These are phyloP conservation scores for Trilocha varians DNA, from an alignment of 2,888 invertebrate species.

Conservation along the genomic window DNA sequence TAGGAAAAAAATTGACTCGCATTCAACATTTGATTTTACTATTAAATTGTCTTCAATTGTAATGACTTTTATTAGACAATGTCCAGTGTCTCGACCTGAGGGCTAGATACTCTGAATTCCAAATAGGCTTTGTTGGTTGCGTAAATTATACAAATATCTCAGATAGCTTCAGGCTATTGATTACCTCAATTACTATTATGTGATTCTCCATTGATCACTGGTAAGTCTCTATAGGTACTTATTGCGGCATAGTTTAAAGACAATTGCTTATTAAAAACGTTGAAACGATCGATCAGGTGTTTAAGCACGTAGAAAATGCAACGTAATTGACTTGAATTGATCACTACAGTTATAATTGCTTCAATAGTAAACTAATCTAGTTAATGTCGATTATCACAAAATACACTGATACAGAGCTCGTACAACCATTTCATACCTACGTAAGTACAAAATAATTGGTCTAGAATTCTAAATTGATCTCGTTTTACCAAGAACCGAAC, in stretches of 20 bases:
- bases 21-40: too few species aligned
- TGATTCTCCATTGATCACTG: neutral
- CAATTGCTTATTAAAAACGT: neutral
- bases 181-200: neutral
- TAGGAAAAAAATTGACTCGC: too few species aligned
- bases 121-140: constrained; percentile 19
- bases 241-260: too few species aligned
- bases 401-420: neutral
- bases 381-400: neutral
- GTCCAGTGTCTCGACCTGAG: constrained; percentile 16
- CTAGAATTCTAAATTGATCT: constrained; percentile 2
- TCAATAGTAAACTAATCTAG: neutral
- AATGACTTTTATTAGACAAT: constrained; percentile 22
- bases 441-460: constrained; percentile 1
- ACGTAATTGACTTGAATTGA: neutral
- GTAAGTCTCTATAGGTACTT: too few species aligned
- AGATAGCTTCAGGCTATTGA: constrained; percentile 9
- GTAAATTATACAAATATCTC: constrained; percentile 18
- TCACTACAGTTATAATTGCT: neutral
- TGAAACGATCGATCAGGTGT: neutral
- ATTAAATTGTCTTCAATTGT: constrained; percentile 4
- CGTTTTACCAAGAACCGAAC: constrained; percentile 10
- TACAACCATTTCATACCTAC: neutral
- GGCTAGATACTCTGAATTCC: constrained; percentile 24
- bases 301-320: neutral